phyloP scores from a whole-genome alignment of 2,797 vertebrate genomes.

The Acrossocheilus fasciatus region DNA sequence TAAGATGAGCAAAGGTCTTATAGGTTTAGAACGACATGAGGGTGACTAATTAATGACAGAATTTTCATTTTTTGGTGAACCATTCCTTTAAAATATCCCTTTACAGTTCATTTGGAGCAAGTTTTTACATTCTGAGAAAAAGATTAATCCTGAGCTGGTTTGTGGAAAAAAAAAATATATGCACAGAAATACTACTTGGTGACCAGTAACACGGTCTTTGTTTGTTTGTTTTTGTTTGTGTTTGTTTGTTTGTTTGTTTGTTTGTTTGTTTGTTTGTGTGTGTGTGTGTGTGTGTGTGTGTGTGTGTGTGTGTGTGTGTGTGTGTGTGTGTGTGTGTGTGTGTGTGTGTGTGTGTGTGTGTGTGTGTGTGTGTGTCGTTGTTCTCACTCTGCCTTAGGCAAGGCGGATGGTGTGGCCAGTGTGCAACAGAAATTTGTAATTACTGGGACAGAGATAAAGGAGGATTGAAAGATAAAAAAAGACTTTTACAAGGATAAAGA shows the following conservation, averaged over 20 bases:
- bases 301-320: slow-evolving; percentile 17
- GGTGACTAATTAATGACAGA: no score
- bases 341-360: slow-evolving; percentile 15
- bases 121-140: no score
- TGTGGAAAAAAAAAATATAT: no score
- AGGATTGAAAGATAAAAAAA: slow-evolving; percentile 27
- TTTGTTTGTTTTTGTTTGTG: neutral
- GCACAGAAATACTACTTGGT: neutral
- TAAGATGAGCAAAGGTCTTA: no score
- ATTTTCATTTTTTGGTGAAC: no score
- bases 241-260: neutral
- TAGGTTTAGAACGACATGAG: no score
- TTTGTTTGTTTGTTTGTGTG: neutral
- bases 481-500: slow-evolving; percentile 10
- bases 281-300: slow-evolving; percentile 10
- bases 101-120: no score
- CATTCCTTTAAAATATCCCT: no score
- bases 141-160: no score
- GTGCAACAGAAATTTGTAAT: slow-evolving; percentile 51
- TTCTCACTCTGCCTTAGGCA: slow-evolving; percentile 30
- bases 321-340: neutral
- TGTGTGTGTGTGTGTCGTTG: slow-evolving; percentile 31
- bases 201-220: neutral
- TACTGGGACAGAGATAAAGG: slow-evolving; percentile 42
- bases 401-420: slow-evolving; percentile 37